Percentiles rank a stretch among this genome's conserved stretches.
Conservation (phyloP, 2,797 vertebrate genomes). For the Galaxias olidus region DNA sequence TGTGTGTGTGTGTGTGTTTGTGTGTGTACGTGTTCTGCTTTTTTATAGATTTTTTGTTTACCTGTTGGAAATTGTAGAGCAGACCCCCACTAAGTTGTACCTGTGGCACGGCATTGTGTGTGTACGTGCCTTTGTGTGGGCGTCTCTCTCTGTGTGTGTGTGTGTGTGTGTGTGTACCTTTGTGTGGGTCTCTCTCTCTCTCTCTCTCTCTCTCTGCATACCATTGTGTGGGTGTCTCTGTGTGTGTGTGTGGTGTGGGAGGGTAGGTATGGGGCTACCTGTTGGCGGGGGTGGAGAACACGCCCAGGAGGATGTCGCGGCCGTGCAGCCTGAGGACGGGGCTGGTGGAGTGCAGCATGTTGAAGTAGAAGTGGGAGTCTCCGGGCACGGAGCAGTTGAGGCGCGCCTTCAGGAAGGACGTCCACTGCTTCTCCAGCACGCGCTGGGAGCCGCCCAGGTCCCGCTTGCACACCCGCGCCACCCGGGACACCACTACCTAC, state of each 20-base stretch:
- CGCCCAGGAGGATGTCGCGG: slow-evolving; percentile 85
- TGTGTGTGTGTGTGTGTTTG: slow-evolving; percentile 15
- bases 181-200: neutral
- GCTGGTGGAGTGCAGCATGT: slow-evolving; percentile 92
- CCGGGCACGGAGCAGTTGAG: slow-evolving; percentile 96
- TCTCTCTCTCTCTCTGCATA: too few relatives aligned
- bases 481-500: slow-evolving; percentile 91
- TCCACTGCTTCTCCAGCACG: slow-evolving; percentile 97
- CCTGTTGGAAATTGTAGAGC: too few relatives aligned
- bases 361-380: slow-evolving; percentile 96
- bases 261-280: slow-evolving; percentile 71
- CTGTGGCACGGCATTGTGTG: too few relatives aligned
- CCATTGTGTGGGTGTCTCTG: slow-evolving; percentile 8
- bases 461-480: slow-evolving; percentile 91
- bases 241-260: slow-evolving; percentile 16
- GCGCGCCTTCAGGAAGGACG: slow-evolving; percentile 92
- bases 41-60: too few relatives aligned
- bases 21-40: neutral
- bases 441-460: slow-evolving; percentile 92
- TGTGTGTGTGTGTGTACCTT: neutral
- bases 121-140: neutral
- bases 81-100: too few relatives aligned
- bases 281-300: slow-evolving; percentile 94
- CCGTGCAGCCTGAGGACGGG: slow-evolving; percentile 87
- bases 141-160: neutral